Percentiles rank a stretch among this genome's conserved stretches.
Evolutionary conservation across 2,113 vertebrate genomes (phyloP).

Genomic region (Synodontis membranacea): DNA sequence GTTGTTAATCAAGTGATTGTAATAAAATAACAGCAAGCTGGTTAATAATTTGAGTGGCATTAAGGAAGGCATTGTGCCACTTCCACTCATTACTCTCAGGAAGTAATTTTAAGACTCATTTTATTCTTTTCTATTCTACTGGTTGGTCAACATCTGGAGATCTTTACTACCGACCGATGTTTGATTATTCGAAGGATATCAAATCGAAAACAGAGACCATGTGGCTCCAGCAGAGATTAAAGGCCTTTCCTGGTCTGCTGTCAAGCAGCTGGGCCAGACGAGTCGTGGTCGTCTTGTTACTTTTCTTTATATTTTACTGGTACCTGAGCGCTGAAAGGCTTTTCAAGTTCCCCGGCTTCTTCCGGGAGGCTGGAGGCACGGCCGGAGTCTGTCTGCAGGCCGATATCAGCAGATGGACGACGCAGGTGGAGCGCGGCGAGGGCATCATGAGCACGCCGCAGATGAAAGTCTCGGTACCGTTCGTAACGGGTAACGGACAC

Average conservation of each 20-base stretch:
- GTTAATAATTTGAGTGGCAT: not conserved
- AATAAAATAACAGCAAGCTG: not conserved
- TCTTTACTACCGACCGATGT: not conserved
- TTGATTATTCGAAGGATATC: conserved; percentile 8
- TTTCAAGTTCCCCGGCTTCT: conserved; percentile 68
- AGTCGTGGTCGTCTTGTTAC: conserved; percentile 77
- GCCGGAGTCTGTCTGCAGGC: conserved; percentile 79
- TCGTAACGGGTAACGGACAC: conserved; percentile 85
- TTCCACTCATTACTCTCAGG: conserved; percentile 22
- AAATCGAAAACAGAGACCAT: conserved; percentile 59
- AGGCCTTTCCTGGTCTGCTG: conserved; percentile 89
- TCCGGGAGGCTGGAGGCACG: conserved; percentile 68
- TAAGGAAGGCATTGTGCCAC: conserved; percentile 21
- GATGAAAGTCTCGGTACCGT: conserved; percentile 68
- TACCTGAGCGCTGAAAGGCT: conserved; percentile 76
- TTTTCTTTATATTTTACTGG: conserved; percentile 86
- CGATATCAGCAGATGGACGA: conserved; percentile 79
- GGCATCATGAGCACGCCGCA: conserved; percentile 67
- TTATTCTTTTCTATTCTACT: not conserved
- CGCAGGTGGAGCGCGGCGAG: conserved; percentile 67
- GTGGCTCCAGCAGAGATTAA: conserved; percentile 94
- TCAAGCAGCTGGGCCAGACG: conserved; percentile 93
- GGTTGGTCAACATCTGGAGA: not conserved
- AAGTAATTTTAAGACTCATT: not conserved
- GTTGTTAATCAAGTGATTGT: not conserved